Evolutionary conservation across 2,113 vertebrate genomes (phyloP).

Genomic region (Peromyscus californicus): DNA sequence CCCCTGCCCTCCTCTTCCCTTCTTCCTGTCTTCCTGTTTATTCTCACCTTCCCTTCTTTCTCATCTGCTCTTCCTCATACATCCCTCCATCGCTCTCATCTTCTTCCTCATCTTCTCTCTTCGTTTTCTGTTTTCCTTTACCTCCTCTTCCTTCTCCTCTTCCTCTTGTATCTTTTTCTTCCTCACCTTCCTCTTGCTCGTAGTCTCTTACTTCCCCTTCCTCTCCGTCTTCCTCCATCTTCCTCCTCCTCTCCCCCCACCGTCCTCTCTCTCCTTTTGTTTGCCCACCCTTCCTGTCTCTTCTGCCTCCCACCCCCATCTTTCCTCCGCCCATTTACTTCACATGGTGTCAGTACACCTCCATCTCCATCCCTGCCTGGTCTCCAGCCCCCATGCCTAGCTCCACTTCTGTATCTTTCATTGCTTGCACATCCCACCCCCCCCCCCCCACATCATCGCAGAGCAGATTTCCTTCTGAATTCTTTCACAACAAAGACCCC

Average conservation of each 20-base stretch:
- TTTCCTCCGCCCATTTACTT: background rate
- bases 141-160: background rate
- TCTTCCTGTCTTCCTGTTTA: background rate
- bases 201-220: too few species aligned
- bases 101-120: background rate
- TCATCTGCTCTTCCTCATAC: background rate
- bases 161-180: background rate
- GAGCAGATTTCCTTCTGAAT: background rate
- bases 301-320: too few species aligned
- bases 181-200: background rate
- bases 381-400: background rate
- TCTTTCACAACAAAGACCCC: background rate
- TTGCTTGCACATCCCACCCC: background rate
- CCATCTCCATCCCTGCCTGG: background rate
- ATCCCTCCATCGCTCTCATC: background rate
- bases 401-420: background rate
- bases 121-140: background rate
- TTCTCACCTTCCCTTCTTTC: too few species aligned
- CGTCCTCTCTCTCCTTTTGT: background rate
- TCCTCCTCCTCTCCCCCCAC: background rate
- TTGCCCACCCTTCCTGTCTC: background rate
- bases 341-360: background rate
- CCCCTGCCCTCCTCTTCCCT: rapidly evolving
- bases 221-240: rapidly evolving
- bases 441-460: background rate